Evolutionary conservation across 2,113 vertebrate genomes (phyloP), one percentile per base, ranked within the genome.

Genomic region (Noctilio leporinus): DNA sequence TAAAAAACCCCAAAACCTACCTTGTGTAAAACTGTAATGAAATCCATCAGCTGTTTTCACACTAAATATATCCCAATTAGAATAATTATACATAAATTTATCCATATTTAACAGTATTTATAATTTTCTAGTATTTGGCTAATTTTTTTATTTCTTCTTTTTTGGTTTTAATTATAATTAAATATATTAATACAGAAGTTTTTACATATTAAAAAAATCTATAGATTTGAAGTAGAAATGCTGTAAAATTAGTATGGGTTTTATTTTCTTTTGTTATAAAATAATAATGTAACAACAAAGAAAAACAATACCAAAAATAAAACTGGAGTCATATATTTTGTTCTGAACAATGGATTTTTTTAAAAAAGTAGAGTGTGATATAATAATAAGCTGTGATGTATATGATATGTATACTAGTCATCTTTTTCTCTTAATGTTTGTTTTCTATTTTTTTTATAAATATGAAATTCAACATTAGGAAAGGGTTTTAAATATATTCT

Each of bases 31-130:
- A 59, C 40, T 57, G 1, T 72, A 43, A 77, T 95, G 45, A 1
- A 85, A 64, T 73, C 76, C 94, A 59, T 19, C 45, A 86, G 22
- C 24, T 86, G 26, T 81, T 95, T 94, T 85, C 43, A 86, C 24
- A 81, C 17, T 76, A 76, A 91, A 55, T 14, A 62, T 94, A 78
- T 35, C n/a, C 2, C 26, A 91, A 80, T 93, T 86, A 93, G 51
- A 94, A 93, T 49, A 89, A 88, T 77, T 86, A 6, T 16, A 40
- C 47, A 51, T 77, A 28, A 89, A 35, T 82, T 77, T 95, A 53
- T 82, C 22, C 35, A 88, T 92, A 85, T 90, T 83, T 91, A 91
- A 83, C 8, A 16, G 11, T 86, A 90, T 67, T 92, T 96, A 33
- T 55, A 95, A 64, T 80, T 84, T 85, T 53, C 30, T 82, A 93